phyloP scores from a whole-genome alignment of 2,113 vertebrate species.

The Upupa epops region DNA sequence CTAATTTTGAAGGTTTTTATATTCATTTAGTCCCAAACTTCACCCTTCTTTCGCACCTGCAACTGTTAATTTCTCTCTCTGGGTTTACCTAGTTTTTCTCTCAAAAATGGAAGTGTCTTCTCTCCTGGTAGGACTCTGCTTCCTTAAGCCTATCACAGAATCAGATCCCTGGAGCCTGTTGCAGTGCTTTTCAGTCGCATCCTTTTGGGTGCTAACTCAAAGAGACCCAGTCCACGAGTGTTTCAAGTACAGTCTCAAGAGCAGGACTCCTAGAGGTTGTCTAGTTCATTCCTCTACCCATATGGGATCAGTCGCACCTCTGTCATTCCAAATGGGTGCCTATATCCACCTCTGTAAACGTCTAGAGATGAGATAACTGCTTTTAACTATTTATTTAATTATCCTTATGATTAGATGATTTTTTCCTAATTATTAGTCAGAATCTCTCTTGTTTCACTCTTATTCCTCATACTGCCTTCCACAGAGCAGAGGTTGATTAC shows the following conservation, averaged over 20 bases:
- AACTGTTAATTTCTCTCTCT: not conserved
- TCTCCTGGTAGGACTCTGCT: not conserved
- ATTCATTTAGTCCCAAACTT: not conserved
- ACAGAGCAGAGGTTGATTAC: not conserved
- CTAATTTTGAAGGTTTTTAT: not conserved
- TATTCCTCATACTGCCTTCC: not conserved
- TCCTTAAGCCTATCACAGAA: not conserved
- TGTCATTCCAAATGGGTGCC: not conserved
- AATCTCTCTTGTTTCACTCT: not conserved
- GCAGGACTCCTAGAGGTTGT: not conserved
- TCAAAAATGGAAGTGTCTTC: not conserved
- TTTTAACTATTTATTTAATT: not conserved
- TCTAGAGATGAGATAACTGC: not conserved
- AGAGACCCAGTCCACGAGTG: not conserved
- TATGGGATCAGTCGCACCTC: not conserved
- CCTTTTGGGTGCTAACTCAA: not conserved
- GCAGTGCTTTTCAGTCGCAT: not conserved
- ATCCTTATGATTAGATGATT: not conserved
- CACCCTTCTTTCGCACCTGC: not conserved
- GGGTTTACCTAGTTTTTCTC: not conserved
- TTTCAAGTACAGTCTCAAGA: not conserved
- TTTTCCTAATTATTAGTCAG: not conserved
- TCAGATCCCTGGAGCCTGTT: not conserved
- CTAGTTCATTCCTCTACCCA: not conserved
- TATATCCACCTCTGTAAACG: not conserved